Conservation (phyloP, 2,888 invertebrate genomes). For the Rotaria magnacalcarata region DNA sequence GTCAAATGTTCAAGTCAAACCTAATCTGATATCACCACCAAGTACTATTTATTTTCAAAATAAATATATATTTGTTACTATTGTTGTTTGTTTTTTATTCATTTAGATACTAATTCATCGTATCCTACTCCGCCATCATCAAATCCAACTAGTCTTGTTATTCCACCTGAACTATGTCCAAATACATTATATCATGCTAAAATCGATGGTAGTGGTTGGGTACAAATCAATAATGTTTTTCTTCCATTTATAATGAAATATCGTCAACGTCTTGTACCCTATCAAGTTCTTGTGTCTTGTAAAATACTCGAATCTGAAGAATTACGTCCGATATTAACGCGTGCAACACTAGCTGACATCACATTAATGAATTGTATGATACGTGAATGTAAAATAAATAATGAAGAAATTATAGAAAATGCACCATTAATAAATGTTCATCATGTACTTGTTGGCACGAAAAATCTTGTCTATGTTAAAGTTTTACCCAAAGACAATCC, state of each 20-base stretch:
- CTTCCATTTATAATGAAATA: neutral
- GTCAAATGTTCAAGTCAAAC: neutral
- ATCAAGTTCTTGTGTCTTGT: neutral
- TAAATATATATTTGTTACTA: too few relatives aligned
- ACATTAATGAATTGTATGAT: conserved; percentile 21
- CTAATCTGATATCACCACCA: neutral
- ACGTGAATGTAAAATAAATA: conserved; percentile 18
- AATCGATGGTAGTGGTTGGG: conserved; percentile 2
- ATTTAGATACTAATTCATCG: neutral
- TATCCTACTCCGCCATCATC: neutral
- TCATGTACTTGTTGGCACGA: conserved; percentile 2
- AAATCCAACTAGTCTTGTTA: neutral
- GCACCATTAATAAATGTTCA: neutral
- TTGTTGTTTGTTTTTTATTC: neutral
- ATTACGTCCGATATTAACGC: neutral
- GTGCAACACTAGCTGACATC: neutral
- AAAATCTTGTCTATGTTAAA: neutral
- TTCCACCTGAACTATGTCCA: conserved; percentile 1
- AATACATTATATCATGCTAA: conserved; percentile 12
- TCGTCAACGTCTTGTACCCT: conserved; percentile 18
- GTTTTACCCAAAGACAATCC: neutral
- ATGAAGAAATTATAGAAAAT: conserved; percentile 4
- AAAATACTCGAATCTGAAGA: neutral
- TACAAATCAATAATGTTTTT: conserved; percentile 30
- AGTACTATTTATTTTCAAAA: neutral